phyloP scores from a whole-genome alignment of 2,113 vertebrate genomes.

The Loxodonta africana region DNA sequence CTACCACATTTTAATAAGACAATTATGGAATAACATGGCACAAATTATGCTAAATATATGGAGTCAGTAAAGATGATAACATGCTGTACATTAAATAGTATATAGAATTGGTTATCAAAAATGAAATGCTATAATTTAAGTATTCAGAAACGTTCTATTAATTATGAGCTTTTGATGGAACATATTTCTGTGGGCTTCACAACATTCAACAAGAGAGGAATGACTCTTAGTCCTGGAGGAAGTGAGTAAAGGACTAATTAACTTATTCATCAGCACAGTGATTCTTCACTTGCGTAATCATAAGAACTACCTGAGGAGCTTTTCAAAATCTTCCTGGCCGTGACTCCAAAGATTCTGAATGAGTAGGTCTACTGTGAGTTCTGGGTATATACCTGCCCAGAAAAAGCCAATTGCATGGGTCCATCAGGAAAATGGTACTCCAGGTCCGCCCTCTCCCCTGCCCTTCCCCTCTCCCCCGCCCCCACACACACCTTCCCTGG shows the following conservation, averaged over 20 bases:
- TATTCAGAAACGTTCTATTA: background rate
- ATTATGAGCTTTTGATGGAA: background rate
- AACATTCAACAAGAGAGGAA: background rate
- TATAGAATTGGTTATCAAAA: background rate
- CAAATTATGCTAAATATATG: background rate
- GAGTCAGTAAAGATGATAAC: background rate
- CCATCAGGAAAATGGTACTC: background rate
- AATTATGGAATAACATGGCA: background rate
- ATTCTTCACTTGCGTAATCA: background rate
- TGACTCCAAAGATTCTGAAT: background rate
- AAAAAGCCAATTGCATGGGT: background rate
- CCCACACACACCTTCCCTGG: background rate
- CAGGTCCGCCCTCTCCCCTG: background rate
- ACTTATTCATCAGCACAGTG: background rate
- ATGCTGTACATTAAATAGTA: background rate
- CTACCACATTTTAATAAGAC: background rate
- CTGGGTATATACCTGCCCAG: background rate
- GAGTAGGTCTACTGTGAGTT: background rate
- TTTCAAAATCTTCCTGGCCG: slow-evolving; percentile 51
- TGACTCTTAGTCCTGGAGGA: background rate
- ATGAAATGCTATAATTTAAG: background rate
- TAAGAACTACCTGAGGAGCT: background rate
- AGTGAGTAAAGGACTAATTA: background rate
- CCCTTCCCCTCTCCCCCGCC: too few relatives aligned
- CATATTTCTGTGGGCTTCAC: background rate